Base-by-base conservation (phyloP, 2,797 vertebrate species). In the Protonibea diacanthus region DNA sequence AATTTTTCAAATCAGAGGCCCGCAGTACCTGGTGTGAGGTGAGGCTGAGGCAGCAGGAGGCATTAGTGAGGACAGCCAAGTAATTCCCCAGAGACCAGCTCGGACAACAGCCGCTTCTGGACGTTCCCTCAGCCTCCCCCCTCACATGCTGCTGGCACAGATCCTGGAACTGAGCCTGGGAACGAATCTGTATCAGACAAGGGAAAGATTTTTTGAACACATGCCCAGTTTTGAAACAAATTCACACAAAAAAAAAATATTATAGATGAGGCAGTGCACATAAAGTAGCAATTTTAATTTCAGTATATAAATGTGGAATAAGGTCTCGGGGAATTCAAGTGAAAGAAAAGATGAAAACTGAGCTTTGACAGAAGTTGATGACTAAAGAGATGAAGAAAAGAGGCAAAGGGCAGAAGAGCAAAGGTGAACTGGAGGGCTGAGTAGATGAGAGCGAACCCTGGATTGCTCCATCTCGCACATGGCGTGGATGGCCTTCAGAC, bases 61-160 rank as follows among this genome's bases (percentile, higher is more conserved):
- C 96, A 68, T 99, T 99, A 82, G 96, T 96, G 65, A 99, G 95
- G 68, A 97, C 95, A 5, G 98, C 97, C 70, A 99, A 95, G 74
- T 97, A 98, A 93, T 99, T 99, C 88, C 98, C 98, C 85, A 99
- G 93, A 71, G 98, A 99, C 98, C 98, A 99, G 93, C 98, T 99
- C 1, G 97, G 97, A 91, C 98, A 99, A 90, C 98, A 99, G 83
- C 96, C 93, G 0, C 95, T 94, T 65, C 93, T 92, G 1, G 93
- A 94, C 14, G 44, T 65, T 38, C 88, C 89, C 11, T 91, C 89
- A 3, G 82, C 67, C 25, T 92, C 90, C 42, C 62, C 76, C 65
- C 86, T 89, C 72, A 83, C 78, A 38, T 90, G 90, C 86, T 97
- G 96, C 88, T 97, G 96, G 91, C 98, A 99, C 83, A 99, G 92